These are phyloP conservation scores for Cataglyphis hispanica DNA, from an alignment of 1,140 invertebrate genomes.

Conservation along the genomic window DNA sequence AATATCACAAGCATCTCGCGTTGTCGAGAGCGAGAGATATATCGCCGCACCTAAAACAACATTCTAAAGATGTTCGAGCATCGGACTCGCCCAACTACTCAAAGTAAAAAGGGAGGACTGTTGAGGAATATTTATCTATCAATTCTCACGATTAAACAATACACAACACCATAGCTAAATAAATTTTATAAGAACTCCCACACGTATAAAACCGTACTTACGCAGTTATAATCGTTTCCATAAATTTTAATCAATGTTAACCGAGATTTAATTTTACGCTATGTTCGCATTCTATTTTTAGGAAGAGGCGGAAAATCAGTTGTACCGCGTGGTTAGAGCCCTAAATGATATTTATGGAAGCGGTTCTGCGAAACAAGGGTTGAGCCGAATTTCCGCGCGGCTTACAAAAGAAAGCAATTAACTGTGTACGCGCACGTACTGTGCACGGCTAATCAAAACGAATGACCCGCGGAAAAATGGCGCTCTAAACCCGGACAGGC, in stretches of 20 bases:
- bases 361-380: conserved; percentile 25
- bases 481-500: conserved; percentile 41
- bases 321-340: neutral
- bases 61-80: conserved; percentile 24
- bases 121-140: neutral
- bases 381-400: conserved; percentile 49
- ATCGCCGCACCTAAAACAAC: conserved; percentile 43
- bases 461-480: conserved; percentile 33
- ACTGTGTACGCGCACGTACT: neutral
- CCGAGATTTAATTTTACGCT: neutral
- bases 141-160: neutral
- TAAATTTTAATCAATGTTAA: conserved; percentile 16
- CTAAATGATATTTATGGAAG: conserved; percentile 44
- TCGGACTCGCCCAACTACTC: neutral
- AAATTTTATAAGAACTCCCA: neutral
- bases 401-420: conserved; percentile 39
- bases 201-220: neutral
- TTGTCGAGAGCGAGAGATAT: conserved; percentile 35
- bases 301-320: neutral
- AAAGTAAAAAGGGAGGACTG: neutral
- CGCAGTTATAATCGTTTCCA: neutral
- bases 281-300: neutral
- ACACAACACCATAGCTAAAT: neutral
- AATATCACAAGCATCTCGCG: conserved; percentile 59
- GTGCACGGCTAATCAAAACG: conserved; percentile 44